Percentiles rank a stretch among this genome's conserved stretches.
Evolutionary conservation across 2,888 invertebrate genomes (phyloP).

Genomic region (Tenthredo distinguenda): DNA sequence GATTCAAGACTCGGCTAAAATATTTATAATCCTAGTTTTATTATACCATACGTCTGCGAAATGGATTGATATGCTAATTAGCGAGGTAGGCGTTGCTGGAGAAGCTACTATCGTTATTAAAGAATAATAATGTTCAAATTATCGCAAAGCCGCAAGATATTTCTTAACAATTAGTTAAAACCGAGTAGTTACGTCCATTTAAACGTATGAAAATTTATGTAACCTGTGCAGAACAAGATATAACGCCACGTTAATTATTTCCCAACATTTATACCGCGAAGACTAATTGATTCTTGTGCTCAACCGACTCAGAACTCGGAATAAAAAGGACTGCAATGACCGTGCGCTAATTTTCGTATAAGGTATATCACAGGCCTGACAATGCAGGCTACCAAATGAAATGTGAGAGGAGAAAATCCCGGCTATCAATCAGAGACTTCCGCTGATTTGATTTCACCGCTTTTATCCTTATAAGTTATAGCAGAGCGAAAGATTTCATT

Average conservation of each 20-base stretch:
- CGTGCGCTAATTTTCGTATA: background rate
- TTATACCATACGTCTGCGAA: background rate
- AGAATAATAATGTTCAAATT: background rate
- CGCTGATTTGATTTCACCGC: background rate
- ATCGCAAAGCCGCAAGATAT: background rate
- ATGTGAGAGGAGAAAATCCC: background rate
- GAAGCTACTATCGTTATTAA: background rate
- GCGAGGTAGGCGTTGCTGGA: background rate
- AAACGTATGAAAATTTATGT: background rate
- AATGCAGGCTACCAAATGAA: background rate
- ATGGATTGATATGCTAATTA: slow-evolving; percentile 6
- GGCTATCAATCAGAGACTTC: background rate
- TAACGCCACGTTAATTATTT: background rate
- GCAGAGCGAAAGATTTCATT: background rate
- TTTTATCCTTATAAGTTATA: background rate
- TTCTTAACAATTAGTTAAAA: background rate
- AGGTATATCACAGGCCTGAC: background rate
- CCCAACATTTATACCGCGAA: background rate
- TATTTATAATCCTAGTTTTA: background rate
- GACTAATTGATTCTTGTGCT: background rate
- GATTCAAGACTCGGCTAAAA: background rate
- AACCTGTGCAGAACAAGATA: background rate
- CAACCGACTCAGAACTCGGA: background rate
- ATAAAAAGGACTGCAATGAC: background rate
- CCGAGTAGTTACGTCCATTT: background rate